A percentile compares a stretch with the other conserved stretches of the same genome.
These are phyloP conservation scores for Eurytoma californica DNA, from an alignment of 2,888 invertebrate species.

Conservation along the genomic window DNA sequence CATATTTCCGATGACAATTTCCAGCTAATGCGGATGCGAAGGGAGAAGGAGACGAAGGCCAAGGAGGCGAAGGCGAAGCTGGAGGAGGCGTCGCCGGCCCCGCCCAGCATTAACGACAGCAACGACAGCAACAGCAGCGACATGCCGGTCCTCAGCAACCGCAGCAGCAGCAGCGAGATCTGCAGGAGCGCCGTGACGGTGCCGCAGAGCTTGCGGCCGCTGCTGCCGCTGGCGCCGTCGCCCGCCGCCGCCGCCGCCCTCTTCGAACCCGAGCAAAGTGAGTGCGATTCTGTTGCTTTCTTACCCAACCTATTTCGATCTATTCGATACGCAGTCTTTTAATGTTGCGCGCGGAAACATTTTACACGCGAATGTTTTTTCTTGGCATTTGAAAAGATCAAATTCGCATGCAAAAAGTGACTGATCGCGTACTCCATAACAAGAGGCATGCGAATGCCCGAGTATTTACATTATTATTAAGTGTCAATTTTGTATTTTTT, in stretches of 20 bases:
- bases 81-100: constrained; percentile 60
- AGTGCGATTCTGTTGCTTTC: not conserved
- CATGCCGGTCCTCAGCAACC: constrained; percentile 76
- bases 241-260: constrained; percentile 14
- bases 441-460: no score
- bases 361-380: no score
- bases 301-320: no score
- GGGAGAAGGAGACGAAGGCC: constrained; percentile 56
- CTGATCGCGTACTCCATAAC: no score
- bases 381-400: no score
- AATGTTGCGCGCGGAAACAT: no score
- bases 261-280: constrained; percentile 41
- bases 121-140: constrained; percentile 80
- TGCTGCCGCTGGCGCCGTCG: constrained; percentile 75
- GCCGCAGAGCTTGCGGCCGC: constrained; percentile 74
- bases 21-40: constrained; percentile 40
- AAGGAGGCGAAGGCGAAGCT: constrained; percentile 58
- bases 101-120: constrained; percentile 71
- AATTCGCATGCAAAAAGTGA: no score
- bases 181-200: constrained; percentile 69
- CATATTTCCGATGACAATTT: not conserved
- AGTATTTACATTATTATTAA: no score
- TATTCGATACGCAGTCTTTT: not conserved
- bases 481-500: no score
- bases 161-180: constrained; percentile 50